phyloP scores from a whole-genome alignment of 2,113 vertebrate genomes.

The Nycticryphes semicollaris region DNA sequence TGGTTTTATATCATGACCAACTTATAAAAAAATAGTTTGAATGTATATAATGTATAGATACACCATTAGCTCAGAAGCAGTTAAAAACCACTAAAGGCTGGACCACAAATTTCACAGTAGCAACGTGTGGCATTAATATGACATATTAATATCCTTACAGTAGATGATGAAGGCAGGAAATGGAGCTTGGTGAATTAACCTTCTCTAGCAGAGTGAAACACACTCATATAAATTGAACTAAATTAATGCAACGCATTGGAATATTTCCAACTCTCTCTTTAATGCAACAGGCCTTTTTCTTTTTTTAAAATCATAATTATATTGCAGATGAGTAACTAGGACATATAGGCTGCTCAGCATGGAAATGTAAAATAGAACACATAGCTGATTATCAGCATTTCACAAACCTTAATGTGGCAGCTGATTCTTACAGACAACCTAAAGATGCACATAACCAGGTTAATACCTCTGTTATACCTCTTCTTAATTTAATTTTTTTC shows the following conservation, averaged over 20 bases:
- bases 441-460: constrained; percentile 20
- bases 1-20: background rate
- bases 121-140: background rate
- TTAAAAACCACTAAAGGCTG: background rate
- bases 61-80: background rate
- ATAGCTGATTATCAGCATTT: background rate
- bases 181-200: constrained; percentile 45
- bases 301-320: constrained; percentile 13
- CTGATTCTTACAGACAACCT: background rate
- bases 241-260: constrained; percentile 27
- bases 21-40: background rate
- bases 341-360: background rate
- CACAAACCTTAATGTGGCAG: constrained; percentile 38
- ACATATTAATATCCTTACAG: background rate
- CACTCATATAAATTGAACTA: background rate
- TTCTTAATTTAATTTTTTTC: constrained; percentile 34
- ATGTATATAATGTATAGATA: background rate
- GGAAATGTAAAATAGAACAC: background rate
- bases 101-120: background rate
- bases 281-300: background rate
- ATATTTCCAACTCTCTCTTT: constrained; percentile 29
- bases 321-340: constrained; percentile 20
- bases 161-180: constrained; percentile 48
- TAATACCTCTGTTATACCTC: constrained; percentile 12
- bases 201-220: constrained; percentile 31